phyloP scores from a whole-genome alignment of 2,888 invertebrate species.

The Apocheima hispidaria region DNA sequence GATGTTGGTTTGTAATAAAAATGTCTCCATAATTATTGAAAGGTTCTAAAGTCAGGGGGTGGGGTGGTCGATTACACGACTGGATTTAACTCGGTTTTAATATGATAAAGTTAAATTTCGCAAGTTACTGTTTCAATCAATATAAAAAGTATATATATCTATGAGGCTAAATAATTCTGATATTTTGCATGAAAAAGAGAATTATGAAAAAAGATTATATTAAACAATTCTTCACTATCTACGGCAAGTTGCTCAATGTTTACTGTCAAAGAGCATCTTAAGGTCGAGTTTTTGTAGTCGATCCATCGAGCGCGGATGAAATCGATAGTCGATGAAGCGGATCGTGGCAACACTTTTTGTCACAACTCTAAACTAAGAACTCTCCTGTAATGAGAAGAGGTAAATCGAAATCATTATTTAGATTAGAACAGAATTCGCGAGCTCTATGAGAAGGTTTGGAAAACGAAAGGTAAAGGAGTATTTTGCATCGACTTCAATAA shows the following conservation, averaged over 20 bases:
- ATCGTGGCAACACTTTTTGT: slow-evolving; percentile 68
- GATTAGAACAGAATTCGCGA: too few relatives aligned
- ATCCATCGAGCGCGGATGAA: slow-evolving; percentile 53
- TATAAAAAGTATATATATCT: too few relatives aligned
- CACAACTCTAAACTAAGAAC: slow-evolving; percentile 1
- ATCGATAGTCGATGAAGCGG: slow-evolving; percentile 71
- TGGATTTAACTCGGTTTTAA: too few relatives aligned
- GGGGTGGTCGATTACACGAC: background rate
- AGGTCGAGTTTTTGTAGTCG: slow-evolving; percentile 43
- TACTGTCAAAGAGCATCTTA: slow-evolving; percentile 35
- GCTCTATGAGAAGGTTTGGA: too few relatives aligned
- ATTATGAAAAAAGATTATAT: background rate
- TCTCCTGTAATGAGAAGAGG: background rate
- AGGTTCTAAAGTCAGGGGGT: background rate
- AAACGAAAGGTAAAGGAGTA: too few relatives aligned
- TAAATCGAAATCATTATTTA: background rate
- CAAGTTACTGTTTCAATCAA: too few relatives aligned
- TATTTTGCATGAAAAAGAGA: background rate
- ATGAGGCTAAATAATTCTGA: too few relatives aligned
- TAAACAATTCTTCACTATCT: background rate
- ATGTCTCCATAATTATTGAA: background rate
- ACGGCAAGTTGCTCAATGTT: background rate
- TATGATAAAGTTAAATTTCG: too few relatives aligned
- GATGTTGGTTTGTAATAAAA: background rate
- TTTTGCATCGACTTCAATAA: too few relatives aligned